Percentiles rank a stretch among this genome's conserved stretches.
Conservation (phyloP, 2,113 vertebrate species). For the Acanthisitta chloris region DNA sequence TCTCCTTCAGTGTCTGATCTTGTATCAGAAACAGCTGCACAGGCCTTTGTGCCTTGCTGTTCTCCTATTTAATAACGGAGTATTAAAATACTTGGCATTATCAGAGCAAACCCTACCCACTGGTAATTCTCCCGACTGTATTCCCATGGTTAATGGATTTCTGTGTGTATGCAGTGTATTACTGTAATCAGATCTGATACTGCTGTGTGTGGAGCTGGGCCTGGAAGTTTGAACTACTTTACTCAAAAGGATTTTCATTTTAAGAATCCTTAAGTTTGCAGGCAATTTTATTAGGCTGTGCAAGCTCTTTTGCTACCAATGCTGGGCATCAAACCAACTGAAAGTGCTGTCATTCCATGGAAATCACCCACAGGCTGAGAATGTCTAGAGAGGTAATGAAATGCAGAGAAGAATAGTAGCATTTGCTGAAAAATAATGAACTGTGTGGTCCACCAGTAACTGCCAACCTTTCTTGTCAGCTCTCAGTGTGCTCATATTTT, state of each 20-base stretch:
- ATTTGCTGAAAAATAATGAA: neutral
- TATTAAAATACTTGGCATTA: neutral
- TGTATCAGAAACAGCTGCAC: conserved; percentile 26
- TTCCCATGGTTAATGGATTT: neutral
- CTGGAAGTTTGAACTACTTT: neutral
- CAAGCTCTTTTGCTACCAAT: neutral
- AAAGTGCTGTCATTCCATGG: neutral
- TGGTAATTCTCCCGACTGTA: neutral
- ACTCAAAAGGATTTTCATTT: neutral
- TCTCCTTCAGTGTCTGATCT: conserved; percentile 13
- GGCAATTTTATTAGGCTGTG: neutral
- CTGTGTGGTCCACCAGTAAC: neutral
- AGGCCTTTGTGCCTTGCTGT: neutral
- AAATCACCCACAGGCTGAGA: neutral
- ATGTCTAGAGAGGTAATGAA: neutral
- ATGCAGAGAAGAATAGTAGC: neutral
- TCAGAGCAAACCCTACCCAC: neutral
- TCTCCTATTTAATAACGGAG: neutral
- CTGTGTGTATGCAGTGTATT: neutral
- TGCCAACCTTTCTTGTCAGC: neutral
- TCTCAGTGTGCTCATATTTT: neutral
- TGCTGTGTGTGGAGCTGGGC: neutral
- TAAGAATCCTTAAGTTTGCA: neutral
- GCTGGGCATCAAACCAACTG: neutral
- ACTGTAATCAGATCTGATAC: neutral